Evolutionary conservation across 2,113 vertebrate species (phyloP).

Genomic region (Dromiciops gliroides): DNA sequence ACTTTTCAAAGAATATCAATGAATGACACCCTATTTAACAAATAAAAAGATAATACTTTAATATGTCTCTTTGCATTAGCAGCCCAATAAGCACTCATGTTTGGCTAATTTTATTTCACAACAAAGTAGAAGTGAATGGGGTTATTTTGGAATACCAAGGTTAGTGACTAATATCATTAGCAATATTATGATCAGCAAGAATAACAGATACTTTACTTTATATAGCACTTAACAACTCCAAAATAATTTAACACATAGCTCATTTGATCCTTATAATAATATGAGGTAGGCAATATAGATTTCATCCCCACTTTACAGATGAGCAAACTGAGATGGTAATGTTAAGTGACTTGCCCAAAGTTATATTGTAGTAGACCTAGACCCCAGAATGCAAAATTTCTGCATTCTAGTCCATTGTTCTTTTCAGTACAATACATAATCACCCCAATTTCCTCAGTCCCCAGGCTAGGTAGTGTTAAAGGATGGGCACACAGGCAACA

Average conservation of each 20-base stretch:
- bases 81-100: not conserved
- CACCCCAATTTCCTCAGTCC: not conserved
- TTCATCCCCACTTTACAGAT: not conserved
- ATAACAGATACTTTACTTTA: not conserved
- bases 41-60: not conserved
- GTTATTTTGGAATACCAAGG: not conserved
- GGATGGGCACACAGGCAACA: not conserved
- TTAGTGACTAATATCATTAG: not conserved
- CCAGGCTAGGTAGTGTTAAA: not conserved
- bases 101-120: not conserved
- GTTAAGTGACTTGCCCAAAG: not conserved
- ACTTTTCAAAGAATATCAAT: not conserved
- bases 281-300: not conserved
- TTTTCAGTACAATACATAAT: not conserved
- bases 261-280: not conserved
- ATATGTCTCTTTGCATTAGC: not conserved
- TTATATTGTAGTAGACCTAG: not conserved
- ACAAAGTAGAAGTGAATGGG: not conserved
- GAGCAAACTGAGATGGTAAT: not conserved
- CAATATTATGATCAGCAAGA: not conserved
- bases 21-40: constrained; percentile 25
- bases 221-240: not conserved
- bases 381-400: not conserved
- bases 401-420: not conserved
- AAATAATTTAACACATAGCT: not conserved